phyloP scores from a whole-genome alignment of 2,113 vertebrate species.

The Nerophis lumbriciformis region DNA sequence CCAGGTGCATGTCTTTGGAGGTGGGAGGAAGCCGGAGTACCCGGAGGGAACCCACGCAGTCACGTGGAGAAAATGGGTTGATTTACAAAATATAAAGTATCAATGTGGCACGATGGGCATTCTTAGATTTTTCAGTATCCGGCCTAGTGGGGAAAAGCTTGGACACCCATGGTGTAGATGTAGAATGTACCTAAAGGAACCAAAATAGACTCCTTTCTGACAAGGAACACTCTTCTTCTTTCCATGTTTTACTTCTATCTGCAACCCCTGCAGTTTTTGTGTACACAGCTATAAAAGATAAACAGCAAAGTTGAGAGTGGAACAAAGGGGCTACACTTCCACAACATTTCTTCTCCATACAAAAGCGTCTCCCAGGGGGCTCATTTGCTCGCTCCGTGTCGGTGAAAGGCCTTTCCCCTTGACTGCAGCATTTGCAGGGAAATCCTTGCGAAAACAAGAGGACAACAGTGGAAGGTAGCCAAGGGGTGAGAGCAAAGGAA shows the following conservation, averaged over 20 bases:
- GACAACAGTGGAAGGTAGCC: constrained; percentile 68
- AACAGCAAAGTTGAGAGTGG: constrained; percentile 34
- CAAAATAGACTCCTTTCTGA: neutral
- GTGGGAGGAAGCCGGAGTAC: too few species aligned
- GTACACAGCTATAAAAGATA: constrained; percentile 14
- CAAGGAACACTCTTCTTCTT: constrained; percentile 8
- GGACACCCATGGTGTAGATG: too few species aligned
- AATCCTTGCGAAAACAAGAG: constrained; percentile 56
- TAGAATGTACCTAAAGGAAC: neutral
- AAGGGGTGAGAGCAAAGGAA: constrained; percentile 48
- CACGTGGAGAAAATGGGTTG: too few species aligned
- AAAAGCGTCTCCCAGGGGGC: constrained; percentile 50
- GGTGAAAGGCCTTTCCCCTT: constrained; percentile 54
- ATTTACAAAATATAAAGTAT: too few species aligned
- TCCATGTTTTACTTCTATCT: neutral
- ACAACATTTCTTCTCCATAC: constrained; percentile 44
- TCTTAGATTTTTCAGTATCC: too few species aligned
- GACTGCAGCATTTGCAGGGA: constrained; percentile 39
- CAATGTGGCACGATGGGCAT: too few species aligned
- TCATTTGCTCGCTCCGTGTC: constrained; percentile 44
- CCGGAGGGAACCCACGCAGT: too few species aligned
- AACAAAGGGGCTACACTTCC: constrained; percentile 46
- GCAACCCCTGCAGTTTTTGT: constrained; percentile 19
- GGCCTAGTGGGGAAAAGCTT: too few species aligned
- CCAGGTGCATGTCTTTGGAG: too few species aligned